Conservation (phyloP, 2,888 invertebrate genomes). For the Cryptus viduatorius region DNA sequence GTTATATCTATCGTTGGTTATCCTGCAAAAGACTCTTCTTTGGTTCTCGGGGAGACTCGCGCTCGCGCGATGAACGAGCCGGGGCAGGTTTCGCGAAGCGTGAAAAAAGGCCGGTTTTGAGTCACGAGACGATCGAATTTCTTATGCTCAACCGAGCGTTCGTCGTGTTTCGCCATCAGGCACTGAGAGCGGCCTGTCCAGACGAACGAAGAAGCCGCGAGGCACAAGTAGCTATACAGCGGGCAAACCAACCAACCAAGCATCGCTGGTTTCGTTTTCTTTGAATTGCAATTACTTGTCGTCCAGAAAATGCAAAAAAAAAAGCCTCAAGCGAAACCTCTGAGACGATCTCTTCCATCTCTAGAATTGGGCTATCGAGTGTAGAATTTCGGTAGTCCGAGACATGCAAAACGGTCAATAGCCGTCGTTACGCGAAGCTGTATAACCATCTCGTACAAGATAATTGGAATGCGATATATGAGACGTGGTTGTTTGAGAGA, state of each 20-base stretch:
- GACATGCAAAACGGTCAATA: conserved; percentile 55
- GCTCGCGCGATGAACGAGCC: conserved; percentile 5
- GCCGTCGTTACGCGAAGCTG: conserved; percentile 47
- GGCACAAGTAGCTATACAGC: conserved; percentile 24
- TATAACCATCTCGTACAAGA: conserved; percentile 36
- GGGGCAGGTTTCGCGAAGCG: conserved; percentile 43
- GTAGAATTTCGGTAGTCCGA: conserved; percentile 36
- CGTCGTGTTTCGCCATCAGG: conserved; percentile 29
- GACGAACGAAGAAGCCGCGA: conserved; percentile 23
- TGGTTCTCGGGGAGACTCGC: neutral
- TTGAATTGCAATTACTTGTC: conserved; percentile 43
- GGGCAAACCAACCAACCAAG: neutral
- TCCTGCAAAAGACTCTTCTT: neutral
- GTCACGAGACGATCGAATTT: conserved; percentile 52
- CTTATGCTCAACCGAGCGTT: conserved; percentile 36
- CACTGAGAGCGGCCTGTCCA: conserved; percentile 26
- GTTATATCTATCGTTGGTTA: conserved; percentile 35
- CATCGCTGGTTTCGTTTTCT: conserved; percentile 14
- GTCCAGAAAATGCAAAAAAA: conserved; percentile 34
- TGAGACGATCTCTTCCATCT: conserved; percentile 5
- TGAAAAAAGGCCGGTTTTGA: conserved; percentile 50
- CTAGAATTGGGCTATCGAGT: conserved; percentile 31
- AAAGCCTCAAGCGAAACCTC: neutral
- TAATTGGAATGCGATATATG: conserved; percentile 60
- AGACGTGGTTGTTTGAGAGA: conserved; percentile 24